phyloP scores from a whole-genome alignment of 2,113 vertebrate species.

The Rana temporaria region DNA sequence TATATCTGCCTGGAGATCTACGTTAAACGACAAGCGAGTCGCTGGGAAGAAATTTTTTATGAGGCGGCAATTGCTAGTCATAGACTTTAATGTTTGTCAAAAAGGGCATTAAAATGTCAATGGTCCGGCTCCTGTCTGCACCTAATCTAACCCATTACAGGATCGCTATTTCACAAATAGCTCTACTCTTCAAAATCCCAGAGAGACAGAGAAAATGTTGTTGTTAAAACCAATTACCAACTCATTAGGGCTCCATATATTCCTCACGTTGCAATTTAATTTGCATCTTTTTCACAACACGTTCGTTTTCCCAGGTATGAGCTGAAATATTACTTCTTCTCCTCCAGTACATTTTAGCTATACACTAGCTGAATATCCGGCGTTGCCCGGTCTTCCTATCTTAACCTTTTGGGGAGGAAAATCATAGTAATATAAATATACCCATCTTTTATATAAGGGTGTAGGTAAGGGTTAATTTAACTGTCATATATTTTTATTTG shows the following conservation, averaged over 20 bases:
- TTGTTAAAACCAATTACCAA: slow-evolving; percentile 53
- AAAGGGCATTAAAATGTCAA: slow-evolving; percentile 58
- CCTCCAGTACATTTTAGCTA: slow-evolving; percentile 5
- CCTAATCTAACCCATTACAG: slow-evolving; percentile 47
- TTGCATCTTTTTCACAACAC: slow-evolving; percentile 49
- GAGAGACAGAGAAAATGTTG: slow-evolving; percentile 48
- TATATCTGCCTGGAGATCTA: not conserved
- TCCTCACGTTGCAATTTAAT: slow-evolving; percentile 46
- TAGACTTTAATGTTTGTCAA: slow-evolving; percentile 49
- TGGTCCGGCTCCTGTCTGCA: slow-evolving; percentile 49
- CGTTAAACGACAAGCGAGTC: not conserved
- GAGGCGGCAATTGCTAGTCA: slow-evolving; percentile 9
- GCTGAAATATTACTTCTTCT: slow-evolving; percentile 4
- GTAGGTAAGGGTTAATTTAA: too few relatives aligned
- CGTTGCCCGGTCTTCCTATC: too few relatives aligned
- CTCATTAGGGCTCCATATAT: slow-evolving; percentile 52
- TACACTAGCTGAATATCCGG: too few relatives aligned
- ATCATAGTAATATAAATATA: too few relatives aligned
- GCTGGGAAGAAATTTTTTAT: slow-evolving; percentile 1
- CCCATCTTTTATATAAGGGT: too few relatives aligned
- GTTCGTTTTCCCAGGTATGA: slow-evolving; percentile 19
- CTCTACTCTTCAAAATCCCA: slow-evolving; percentile 50
- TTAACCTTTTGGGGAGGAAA: too few relatives aligned
- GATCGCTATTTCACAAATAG: slow-evolving; percentile 37
- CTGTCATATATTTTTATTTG: too few relatives aligned